A percentile compares a stretch with the other conserved stretches of the same genome.
These are phyloP conservation scores for Regulus satrapa DNA, from an alignment of 2,113 vertebrate species.

Conservation along the genomic window DNA sequence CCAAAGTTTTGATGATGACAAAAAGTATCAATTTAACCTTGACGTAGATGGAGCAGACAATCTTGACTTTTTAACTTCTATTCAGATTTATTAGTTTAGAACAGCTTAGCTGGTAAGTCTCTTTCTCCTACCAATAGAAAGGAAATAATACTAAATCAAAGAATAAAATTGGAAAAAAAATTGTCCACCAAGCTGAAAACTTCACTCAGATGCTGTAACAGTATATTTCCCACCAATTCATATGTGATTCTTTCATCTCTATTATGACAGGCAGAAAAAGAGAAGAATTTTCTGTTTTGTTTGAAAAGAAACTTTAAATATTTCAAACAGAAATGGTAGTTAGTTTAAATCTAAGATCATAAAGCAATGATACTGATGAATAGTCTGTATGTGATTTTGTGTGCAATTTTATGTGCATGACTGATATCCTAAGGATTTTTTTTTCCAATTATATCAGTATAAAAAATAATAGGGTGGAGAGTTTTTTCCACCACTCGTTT, in stretches of 20 bases:
- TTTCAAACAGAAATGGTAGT: not conserved
- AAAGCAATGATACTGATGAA: not conserved
- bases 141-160: not conserved
- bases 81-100: not conserved
- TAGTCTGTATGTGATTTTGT: not conserved
- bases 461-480: not conserved
- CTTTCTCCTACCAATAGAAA: not conserved
- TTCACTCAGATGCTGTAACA: not conserved
- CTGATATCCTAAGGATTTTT: not conserved
- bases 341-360: not conserved
- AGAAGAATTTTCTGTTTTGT: not conserved
- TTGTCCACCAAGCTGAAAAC: not conserved
- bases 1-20: not conserved
- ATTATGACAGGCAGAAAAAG: not conserved
- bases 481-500: not conserved
- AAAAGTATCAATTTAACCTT: not conserved
- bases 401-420: no score
- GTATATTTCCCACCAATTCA: not conserved
- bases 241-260: not conserved
- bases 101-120: not conserved
- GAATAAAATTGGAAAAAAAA: not conserved
- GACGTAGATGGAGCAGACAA: not conserved
- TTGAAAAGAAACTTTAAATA: not conserved
- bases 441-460: not conserved
- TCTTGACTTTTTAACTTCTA: not conserved